Conservation (phyloP, 2,888 invertebrate genomes). For the Nomada hirtipes region DNA sequence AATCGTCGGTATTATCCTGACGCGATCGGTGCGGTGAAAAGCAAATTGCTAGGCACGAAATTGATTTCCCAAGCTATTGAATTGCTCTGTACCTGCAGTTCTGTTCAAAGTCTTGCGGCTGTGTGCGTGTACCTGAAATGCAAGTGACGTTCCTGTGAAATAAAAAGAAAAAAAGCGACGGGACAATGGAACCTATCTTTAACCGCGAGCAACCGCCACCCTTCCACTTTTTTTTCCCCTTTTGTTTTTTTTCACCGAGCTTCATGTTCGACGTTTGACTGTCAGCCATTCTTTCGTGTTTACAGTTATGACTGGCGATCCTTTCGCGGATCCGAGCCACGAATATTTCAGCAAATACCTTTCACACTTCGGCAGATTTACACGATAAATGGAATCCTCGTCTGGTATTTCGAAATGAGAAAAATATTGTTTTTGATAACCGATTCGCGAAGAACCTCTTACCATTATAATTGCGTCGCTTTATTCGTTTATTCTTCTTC, state of each 20-base stretch:
- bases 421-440: too few relatives aligned
- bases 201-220: constrained; percentile 30
- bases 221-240: constrained; percentile 27
- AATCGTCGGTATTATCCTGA: constrained; percentile 51
- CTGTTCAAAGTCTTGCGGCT: constrained; percentile 26
- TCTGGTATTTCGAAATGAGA: not conserved
- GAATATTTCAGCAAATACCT: not conserved
- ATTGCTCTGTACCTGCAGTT: constrained; percentile 22
- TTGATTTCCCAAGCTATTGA: constrained; percentile 60
- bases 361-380: not conserved
- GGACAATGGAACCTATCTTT: constrained; percentile 46
- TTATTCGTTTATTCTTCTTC: too few relatives aligned
- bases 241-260: not conserved
- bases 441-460: too few relatives aligned
- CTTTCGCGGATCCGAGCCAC: not conserved
- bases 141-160: constrained; percentile 29
- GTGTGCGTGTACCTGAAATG: constrained; percentile 47
- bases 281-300: constrained; percentile 29
- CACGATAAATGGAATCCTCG: not conserved
- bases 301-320: constrained; percentile 18
- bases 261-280: constrained; percentile 32
- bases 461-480: too few relatives aligned
- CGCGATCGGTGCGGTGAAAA: constrained; percentile 56
- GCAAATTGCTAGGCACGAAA: constrained; percentile 62
- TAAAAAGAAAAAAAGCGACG: not conserved